Conservation (phyloP, 92 coral and sea anemone genomes). For the Actinostola sp. region DNA sequence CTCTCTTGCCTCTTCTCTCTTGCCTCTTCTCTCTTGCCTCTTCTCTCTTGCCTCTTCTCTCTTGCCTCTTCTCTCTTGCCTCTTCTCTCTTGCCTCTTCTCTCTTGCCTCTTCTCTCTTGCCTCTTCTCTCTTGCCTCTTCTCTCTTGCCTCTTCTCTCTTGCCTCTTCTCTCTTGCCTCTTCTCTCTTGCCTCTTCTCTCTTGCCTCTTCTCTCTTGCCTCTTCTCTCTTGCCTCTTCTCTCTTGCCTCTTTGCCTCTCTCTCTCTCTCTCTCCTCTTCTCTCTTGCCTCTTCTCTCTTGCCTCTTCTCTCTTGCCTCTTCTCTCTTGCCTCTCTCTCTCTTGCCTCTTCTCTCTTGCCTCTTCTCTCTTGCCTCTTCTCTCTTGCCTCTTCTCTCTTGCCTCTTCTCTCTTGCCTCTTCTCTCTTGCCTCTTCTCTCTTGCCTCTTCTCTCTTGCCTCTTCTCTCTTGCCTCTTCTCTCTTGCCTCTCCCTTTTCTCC, state of each 20-base stretch:
- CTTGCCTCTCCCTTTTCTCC: neutral
- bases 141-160: neutral
- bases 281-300: neutral
- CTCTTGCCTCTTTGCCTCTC: too few relatives aligned
- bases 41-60: neutral
- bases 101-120: neutral
- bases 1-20: neutral
- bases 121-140: too few relatives aligned
- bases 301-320: too few relatives aligned
- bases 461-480: neutral
- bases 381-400: neutral
- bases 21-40: neutral
- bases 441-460: neutral
- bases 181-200: neutral
- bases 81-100: neutral
- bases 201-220: neutral
- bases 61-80: neutral
- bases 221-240: neutral
- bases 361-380: neutral
- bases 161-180: too few relatives aligned
- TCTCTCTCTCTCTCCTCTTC: neutral
- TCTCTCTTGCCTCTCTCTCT: neutral
- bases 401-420: neutral
- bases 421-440: neutral
- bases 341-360: neutral